Conservation (phyloP, 1,140 invertebrate species). For the Aphelinus atriplicis region DNA sequence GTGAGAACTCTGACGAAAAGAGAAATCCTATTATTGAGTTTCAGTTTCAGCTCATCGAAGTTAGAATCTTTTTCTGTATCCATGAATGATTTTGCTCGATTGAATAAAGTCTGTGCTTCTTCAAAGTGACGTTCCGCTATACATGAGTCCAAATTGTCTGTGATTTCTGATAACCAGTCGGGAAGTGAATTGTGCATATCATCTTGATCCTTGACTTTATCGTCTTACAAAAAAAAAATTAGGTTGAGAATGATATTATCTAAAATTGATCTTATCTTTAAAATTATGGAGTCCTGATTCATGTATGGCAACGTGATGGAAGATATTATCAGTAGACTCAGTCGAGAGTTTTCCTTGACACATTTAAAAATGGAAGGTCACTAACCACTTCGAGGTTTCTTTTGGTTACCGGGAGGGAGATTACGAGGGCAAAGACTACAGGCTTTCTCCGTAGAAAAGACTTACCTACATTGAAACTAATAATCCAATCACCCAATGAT, state of each 20-base stretch:
- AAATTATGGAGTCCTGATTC: too few relatives aligned
- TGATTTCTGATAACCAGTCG: constrained; percentile 91
- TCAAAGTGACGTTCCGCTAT: constrained; percentile 98
- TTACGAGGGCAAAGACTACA: too few relatives aligned
- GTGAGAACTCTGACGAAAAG: constrained; percentile 86
- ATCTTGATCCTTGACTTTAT: constrained; percentile 64
- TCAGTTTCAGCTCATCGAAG: constrained; percentile 58
- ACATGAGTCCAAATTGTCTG: constrained; percentile 95
- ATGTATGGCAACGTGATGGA: too few relatives aligned
- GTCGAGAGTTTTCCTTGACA: too few relatives aligned
- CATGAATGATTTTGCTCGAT: constrained; percentile 74
- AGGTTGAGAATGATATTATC: background rate
- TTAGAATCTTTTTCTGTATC: constrained; percentile 52
- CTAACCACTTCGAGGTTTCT: too few relatives aligned
- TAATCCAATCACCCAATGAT: too few relatives aligned
- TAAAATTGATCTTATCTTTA: too few relatives aligned
- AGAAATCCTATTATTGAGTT: constrained; percentile 73
- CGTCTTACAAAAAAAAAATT: constrained; percentile 52
- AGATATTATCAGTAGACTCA: too few relatives aligned
- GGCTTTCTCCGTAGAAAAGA: too few relatives aligned
- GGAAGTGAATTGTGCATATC: constrained; percentile 70
- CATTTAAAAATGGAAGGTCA: too few relatives aligned
- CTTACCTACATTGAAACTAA: too few relatives aligned
- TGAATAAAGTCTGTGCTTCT: constrained; percentile 88
- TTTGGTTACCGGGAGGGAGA: too few relatives aligned